These are phyloP conservation scores for Cremastinae sp. DNA, from an alignment of 2,888 invertebrate genomes.

Conservation along the genomic window DNA sequence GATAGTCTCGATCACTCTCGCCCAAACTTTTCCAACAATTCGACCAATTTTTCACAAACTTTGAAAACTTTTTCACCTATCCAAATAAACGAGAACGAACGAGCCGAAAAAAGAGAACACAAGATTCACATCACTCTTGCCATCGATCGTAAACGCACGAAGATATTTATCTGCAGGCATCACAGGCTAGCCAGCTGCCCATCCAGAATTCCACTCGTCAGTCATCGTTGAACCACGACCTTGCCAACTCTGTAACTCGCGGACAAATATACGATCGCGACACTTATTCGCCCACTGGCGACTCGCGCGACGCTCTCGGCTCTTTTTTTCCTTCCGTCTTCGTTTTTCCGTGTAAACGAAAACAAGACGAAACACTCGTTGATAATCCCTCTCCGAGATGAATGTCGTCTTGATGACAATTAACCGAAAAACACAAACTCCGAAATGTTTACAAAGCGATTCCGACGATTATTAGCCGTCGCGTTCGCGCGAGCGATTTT, in stretches of 20 bases:
- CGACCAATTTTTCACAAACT: no score
- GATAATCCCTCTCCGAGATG: no score
- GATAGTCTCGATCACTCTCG: no score
- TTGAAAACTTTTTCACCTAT: no score
- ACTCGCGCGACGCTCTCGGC: conserved; percentile 26
- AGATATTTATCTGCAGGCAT: conserved; percentile 43
- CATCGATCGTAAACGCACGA: conserved; percentile 29
- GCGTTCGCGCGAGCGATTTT: no score
- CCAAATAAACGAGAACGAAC: no score
- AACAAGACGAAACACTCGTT: no score
- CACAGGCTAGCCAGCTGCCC: conserved; percentile 52
- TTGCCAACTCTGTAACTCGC: conserved; percentile 56
- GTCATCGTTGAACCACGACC: conserved; percentile 63
- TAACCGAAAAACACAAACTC: no score
- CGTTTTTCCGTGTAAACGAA: conserved; percentile 3
- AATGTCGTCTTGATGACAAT: no score
- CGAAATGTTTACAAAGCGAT: no score
- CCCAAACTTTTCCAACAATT: no score
- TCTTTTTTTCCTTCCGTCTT: conserved; percentile 22
- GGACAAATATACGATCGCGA: conserved; percentile 33
- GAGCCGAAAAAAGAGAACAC: background rate
- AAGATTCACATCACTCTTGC: conserved; percentile 38
- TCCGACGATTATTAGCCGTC: no score
- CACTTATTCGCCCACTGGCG: conserved; percentile 45
- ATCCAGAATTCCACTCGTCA: conserved; percentile 59